Evolutionary conservation across 2,888 invertebrate species (phyloP), one percentile per base, ranked within the genome.

Genomic region (Napeogenes sylphis): DNA sequence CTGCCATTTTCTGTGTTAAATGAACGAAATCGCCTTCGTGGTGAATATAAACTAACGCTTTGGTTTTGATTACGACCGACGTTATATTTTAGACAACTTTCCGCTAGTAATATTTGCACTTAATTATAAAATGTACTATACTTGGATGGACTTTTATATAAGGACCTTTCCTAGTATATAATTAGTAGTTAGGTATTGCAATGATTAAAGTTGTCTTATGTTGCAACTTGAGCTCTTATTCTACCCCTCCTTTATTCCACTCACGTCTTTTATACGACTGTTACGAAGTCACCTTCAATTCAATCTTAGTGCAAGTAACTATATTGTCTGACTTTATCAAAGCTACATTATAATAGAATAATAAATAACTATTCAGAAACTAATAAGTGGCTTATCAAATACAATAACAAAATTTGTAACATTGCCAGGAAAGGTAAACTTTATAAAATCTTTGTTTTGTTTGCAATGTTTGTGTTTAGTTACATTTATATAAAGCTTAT

Each of bases 1-100:
- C 65, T 61, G 61, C 69, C 67, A 68, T 66, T 68, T 63, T 58
- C 56, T 58, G 66, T 57, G 61, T 65, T 68, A 59, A 56, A 66
- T 58, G 58, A 63, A 63, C 63, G 64, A 66, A 67, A 64, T 57
- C 62, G 55, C 46, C 60, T 56, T 59, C 61, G 54, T 59, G 60
- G 56, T 51, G 54, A 56, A 60, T 47, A 45, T 57, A 51, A 56
- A 54, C 47, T 47, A 42, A 14, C 59, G 55, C 32, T 56, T 45
- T 54, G 56, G 58, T 56, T 21, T 5, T 35, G 6, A 35, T 35
- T 21, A 21, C 21, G 21, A 21, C 21, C 21, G 21, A 21, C 21
- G 21, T 21, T 21, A 21, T 21, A 21, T 21, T 21, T 21, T 21
- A 21, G 21, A 21, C 21, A 21, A 21, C 21, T 21, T 21, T 21